Evolutionary conservation across 1,140 invertebrate species (phyloP).

Genomic region (Solenopsis fugax): DNA sequence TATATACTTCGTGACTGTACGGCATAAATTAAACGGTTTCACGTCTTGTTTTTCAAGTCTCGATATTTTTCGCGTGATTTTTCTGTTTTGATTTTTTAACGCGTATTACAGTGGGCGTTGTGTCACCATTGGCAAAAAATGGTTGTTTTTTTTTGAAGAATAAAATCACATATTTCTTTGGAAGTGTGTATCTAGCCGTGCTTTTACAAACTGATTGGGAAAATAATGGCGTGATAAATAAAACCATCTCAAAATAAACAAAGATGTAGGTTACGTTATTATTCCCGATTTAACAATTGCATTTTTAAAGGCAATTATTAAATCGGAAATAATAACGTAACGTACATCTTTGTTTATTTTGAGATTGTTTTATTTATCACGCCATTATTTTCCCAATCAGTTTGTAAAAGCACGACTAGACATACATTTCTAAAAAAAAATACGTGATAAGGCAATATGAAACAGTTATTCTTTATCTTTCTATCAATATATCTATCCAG

Average conservation of each 20-base stretch:
- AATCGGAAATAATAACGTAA: neutral
- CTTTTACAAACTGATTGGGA: conserved; percentile 12
- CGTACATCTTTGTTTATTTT: neutral
- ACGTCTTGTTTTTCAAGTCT: neutral
- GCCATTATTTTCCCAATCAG: conserved; percentile 7
- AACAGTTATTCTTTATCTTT: neutral
- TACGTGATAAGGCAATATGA: neutral
- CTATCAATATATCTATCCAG: neutral
- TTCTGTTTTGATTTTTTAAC: neutral
- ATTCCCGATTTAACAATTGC: neutral
- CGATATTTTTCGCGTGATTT: conserved; percentile 8
- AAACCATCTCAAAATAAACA: neutral
- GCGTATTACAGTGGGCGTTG: neutral
- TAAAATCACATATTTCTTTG: conserved; percentile 31
- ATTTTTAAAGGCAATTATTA: conserved; percentile 4
- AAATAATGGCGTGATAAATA: conserved; percentile 17
- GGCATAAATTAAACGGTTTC: conserved; percentile 15
- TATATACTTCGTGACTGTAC: neutral
- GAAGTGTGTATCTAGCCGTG: neutral
- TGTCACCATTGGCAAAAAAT: neutral
- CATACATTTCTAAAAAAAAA: conserved; percentile 16
- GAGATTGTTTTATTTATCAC: neutral
- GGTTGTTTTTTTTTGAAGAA: conserved; percentile 12
- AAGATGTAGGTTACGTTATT: neutral
- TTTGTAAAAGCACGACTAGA: neutral